phyloP scores from a whole-genome alignment of 2,888 invertebrate species.

The Noctuana brunneofusca region DNA sequence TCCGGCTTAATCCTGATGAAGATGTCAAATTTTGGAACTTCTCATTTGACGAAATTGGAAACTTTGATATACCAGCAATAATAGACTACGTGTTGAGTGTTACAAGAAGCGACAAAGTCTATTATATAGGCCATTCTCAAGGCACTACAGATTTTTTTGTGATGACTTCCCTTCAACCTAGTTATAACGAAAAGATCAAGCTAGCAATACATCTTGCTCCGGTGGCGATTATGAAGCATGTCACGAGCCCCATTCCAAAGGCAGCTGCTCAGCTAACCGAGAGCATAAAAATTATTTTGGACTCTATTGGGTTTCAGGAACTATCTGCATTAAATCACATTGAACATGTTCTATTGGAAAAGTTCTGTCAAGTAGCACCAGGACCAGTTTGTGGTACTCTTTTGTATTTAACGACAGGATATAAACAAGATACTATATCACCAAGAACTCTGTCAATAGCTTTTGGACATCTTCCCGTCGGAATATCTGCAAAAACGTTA shows the following conservation, averaged over 20 bases:
- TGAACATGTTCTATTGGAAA: slow-evolving; percentile 63
- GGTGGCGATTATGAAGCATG: slow-evolving; percentile 78
- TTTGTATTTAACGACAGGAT: slow-evolving; percentile 83
- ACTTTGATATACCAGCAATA: slow-evolving; percentile 86
- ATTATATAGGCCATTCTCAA: slow-evolving; percentile 86
- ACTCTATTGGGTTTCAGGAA: slow-evolving; percentile 81
- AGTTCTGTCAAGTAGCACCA: slow-evolving; percentile 62
- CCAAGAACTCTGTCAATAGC: slow-evolving; percentile 77
- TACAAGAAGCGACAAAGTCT: slow-evolving; percentile 78
- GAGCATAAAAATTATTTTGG: slow-evolving; percentile 50
- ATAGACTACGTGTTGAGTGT: slow-evolving; percentile 53
- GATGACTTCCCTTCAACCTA: slow-evolving; percentile 73
- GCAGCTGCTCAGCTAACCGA: slow-evolving; percentile 45
- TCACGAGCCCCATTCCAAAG: slow-evolving; percentile 56
- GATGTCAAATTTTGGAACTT: slow-evolving; percentile 75
- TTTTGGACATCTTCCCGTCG: slow-evolving; percentile 79
- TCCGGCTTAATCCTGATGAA: slow-evolving; percentile 52
- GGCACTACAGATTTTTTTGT: slow-evolving; percentile 84
- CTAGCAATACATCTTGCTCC: slow-evolving; percentile 80
- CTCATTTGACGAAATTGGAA: slow-evolving; percentile 87
- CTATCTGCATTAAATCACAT: slow-evolving; percentile 82
- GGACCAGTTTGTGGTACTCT: slow-evolving; percentile 80
- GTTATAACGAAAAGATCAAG: slow-evolving; percentile 81
- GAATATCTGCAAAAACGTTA: slow-evolving; percentile 71
- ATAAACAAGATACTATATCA: slow-evolving; percentile 78